Base-by-base conservation (phyloP, 2,888 invertebrate genomes). In the Cotesia congregata region DNA sequence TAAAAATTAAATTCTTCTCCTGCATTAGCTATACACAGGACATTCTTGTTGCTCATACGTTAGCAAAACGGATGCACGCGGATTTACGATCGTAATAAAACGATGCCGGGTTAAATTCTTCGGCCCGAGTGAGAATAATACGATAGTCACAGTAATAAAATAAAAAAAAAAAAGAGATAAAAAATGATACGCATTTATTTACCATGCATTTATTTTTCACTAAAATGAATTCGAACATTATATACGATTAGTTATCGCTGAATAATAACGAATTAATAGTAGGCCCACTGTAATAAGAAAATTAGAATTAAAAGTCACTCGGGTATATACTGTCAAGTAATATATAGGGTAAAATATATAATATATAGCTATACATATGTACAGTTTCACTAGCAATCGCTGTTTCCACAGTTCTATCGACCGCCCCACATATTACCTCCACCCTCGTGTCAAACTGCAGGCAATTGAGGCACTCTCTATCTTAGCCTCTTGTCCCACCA, bases 351-450 rank as follows among this genome's bases (percentile, higher is more conserved):
- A 60, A 17, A 9, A 59, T 41, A 3, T n/a, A 39, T 62, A 64
- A 15, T 17, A 12, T 12, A 68, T 68, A 41, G 41, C 17, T 41
- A 9, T 61, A 71, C 30, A 74, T 41, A 76, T 59, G 1, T 41
- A 15, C 67, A 74, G 68, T 61, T 50, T 30, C 20, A 68, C 9
- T 20, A 68, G 59, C 20, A 40, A 20, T 17, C 6, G 7, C 2
- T 78, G 78, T 76, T 76, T 78, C 71, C 72, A 74, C 76, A 71
- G 75, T 79, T 74, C 80, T 85, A 85, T 85, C 85, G 85, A 85
- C 83, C 85, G 85, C 83, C 84, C 84, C 85, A 85, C 84, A 85
- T 85, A 83, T 83, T 84, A 83, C 81, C 79, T 78, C 81, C 78
- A 77, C 72, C 80, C 81, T 79, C 76, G 77, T 79, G 78, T 80